Evolutionary conservation across 2,113 vertebrate species (phyloP).

Genomic region (Pangasianodon gigas): DNA sequence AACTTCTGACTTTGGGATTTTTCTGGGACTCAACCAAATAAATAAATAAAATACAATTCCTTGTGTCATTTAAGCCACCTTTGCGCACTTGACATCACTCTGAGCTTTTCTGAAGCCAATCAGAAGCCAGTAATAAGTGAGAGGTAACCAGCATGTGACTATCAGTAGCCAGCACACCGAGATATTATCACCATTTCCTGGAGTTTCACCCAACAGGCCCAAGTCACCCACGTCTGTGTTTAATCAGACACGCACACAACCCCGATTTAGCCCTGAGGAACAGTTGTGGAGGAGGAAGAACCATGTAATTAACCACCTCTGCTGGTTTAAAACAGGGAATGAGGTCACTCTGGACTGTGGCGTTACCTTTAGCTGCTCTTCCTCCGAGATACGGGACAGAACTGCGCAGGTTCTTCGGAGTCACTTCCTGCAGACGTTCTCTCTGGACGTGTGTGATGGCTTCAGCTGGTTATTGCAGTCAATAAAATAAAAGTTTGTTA

Average conservation of each 20-base stretch:
- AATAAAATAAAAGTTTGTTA: not conserved
- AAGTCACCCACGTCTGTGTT: constrained; percentile 23
- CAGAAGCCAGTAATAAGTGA: constrained; percentile 8
- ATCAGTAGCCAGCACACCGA: constrained; percentile 25
- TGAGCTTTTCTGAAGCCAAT: not conserved
- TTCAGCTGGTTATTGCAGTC: constrained; percentile 5
- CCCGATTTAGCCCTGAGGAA: constrained; percentile 45
- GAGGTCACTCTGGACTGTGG: constrained; percentile 33
- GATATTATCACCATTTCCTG: constrained; percentile 28
- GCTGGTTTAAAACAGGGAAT: constrained; percentile 36
- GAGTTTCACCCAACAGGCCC: constrained; percentile 21
- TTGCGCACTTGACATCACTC: not conserved
- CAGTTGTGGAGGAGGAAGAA: constrained; percentile 42
- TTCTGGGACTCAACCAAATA: not conserved
- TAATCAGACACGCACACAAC: constrained; percentile 19
- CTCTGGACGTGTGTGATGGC: not conserved
- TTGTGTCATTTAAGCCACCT: not conserved
- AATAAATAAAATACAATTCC: not conserved
- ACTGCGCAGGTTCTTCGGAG: constrained; percentile 11
- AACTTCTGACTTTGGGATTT: not conserved
- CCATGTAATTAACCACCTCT: constrained; percentile 51
- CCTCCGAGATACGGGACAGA: not conserved
- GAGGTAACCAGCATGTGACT: constrained; percentile 28
- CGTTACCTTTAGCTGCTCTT: constrained; percentile 25
- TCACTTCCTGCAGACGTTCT: constrained; percentile 26